Conservation (phyloP, 2,113 vertebrate species). For the Trogon melanurus region DNA sequence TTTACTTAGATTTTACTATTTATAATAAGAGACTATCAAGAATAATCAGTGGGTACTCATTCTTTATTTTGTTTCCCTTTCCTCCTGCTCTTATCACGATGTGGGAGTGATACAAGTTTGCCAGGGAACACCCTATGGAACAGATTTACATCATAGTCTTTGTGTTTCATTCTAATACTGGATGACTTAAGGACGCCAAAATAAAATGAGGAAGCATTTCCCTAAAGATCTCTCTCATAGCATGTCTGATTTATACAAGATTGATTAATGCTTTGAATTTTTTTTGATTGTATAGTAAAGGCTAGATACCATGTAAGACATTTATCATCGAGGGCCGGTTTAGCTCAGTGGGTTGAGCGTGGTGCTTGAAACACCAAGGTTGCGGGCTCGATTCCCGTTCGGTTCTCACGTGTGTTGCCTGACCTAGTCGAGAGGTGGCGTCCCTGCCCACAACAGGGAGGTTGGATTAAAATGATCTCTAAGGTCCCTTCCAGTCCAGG, state of each 20-base stretch:
- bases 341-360: too few relatives aligned
- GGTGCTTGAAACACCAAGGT: too few relatives aligned
- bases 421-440: too few relatives aligned
- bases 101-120: not conserved
- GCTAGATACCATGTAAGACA: not conserved
- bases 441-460: too few relatives aligned
- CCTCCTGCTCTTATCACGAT: not conserved
- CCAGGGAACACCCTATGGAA: not conserved
- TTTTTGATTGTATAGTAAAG: not conserved
- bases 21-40: not conserved
- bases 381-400: too few relatives aligned
- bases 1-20: not conserved
- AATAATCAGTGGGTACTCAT: not conserved
- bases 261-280: not conserved
- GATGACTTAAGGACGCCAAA: not conserved
- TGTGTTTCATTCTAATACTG: not conserved
- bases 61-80: not conserved
- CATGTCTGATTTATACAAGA: not conserved
- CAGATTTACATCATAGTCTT: not conserved
- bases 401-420: too few relatives aligned
- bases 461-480: too few relatives aligned
- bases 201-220: not conserved
- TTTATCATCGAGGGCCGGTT: not conserved
- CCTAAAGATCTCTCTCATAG: not conserved
- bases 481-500: too few relatives aligned